Conservation (phyloP, 2,113 vertebrate species). For the Spermophilus dauricus region DNA sequence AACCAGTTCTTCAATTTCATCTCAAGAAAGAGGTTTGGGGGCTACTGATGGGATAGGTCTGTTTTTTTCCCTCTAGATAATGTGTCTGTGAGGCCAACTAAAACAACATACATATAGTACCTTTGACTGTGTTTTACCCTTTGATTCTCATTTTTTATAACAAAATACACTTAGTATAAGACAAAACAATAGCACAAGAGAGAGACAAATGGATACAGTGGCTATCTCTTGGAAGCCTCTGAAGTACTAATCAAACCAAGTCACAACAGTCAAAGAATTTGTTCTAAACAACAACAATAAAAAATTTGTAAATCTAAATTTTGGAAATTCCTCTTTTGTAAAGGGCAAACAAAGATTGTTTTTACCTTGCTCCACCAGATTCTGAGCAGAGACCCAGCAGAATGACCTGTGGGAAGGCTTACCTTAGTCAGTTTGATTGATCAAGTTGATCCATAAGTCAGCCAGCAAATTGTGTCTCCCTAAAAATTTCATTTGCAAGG, state of each 20-base stretch:
- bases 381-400: background rate
- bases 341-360: background rate
- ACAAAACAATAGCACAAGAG: background rate
- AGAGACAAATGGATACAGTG: background rate
- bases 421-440: too few species aligned
- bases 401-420: background rate
- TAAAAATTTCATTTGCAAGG: background rate
- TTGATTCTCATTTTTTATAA: background rate
- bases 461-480: background rate
- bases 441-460: background rate
- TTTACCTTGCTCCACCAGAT: background rate
- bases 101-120: background rate
- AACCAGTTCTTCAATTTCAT: background rate
- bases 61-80: background rate
- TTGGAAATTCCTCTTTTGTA: background rate
- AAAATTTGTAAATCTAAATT: background rate
- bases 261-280: background rate
- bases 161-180: background rate
- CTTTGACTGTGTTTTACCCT: background rate
- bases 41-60: background rate
- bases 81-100: background rate
- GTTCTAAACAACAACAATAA: background rate
- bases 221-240: background rate
- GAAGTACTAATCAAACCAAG: background rate
- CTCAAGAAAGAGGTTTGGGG: background rate